These are phyloP conservation scores for Mormoops blainvillei DNA, from an alignment of 2,113 vertebrate genomes.

Conservation along the genomic window DNA sequence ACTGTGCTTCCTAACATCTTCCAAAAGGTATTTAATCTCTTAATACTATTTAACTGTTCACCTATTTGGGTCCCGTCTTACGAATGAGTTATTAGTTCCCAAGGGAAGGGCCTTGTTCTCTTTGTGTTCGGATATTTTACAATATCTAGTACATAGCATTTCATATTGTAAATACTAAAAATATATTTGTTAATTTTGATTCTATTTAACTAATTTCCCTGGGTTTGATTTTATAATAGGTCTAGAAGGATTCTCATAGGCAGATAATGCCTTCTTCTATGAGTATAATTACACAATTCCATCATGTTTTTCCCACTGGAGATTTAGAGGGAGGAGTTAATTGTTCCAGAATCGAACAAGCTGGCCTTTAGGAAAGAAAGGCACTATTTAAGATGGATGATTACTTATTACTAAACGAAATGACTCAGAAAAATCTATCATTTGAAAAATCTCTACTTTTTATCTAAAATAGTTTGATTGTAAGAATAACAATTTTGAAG, in stretches of 20 bases:
- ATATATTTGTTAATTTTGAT: not conserved
- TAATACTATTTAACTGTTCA: not conserved
- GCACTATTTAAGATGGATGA: not conserved
- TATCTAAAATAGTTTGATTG: not conserved
- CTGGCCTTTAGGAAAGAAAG: not conserved
- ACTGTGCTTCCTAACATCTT: not conserved
- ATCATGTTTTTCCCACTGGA: slow-evolving; percentile 12
- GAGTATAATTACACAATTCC: not conserved
- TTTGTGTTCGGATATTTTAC: not conserved
- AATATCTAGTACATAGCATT: not conserved
- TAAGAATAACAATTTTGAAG: not conserved
- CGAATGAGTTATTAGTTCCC: not conserved
- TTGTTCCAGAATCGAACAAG: not conserved
- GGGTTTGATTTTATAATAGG: slow-evolving; percentile 15
- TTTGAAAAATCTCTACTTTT: not conserved
- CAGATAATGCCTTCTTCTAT: not conserved
- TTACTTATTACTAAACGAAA: not conserved
- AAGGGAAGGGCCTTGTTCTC: not conserved
- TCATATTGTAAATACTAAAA: not conserved
- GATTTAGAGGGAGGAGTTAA: not conserved
- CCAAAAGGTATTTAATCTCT: not conserved
- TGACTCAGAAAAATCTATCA: not conserved
- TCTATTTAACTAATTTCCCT: slow-evolving; percentile 1
- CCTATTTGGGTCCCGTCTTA: not conserved
- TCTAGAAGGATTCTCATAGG: not conserved